A percentile compares a stretch with the other conserved stretches of the same genome.
Conservation (phyloP, 2,113 vertebrate genomes). For the Pollimyrus isidori region DNA sequence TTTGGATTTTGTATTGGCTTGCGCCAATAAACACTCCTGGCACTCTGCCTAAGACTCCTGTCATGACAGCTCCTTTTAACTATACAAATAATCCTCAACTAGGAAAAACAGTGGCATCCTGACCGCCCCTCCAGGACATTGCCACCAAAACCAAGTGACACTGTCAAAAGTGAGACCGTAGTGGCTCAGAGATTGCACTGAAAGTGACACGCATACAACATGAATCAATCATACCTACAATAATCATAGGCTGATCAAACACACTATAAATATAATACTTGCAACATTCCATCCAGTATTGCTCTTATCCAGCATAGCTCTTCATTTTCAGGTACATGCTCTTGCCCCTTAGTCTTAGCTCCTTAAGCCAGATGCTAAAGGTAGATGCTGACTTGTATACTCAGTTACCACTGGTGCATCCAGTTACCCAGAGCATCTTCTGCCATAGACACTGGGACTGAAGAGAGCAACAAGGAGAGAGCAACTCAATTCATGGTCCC, state of each 20-base stretch:
- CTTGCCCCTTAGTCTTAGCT: background rate
- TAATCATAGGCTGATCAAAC: background rate
- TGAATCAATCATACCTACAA: background rate
- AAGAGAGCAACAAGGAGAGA: background rate
- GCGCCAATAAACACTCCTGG: too few relatives aligned
- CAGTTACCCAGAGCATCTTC: too few relatives aligned
- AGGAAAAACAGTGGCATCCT: background rate
- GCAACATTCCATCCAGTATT: background rate
- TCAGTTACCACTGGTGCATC: background rate
- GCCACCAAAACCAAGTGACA: background rate
- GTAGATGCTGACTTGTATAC: background rate
- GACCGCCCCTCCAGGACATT: background rate
- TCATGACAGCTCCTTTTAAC: background rate
- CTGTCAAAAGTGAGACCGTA: too few relatives aligned
- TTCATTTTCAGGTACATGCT: background rate
- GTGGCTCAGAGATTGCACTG: too few relatives aligned
- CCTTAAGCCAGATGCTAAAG: background rate
- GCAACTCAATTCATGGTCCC: background rate
- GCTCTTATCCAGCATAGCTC: background rate
- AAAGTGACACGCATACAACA: too few relatives aligned
- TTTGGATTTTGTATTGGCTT: too few relatives aligned
- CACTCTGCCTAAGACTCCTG: too few relatives aligned
- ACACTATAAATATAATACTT: background rate
- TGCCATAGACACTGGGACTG: background rate
- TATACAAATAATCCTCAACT: background rate